phyloP scores from a whole-genome alignment of 2,888 invertebrate species.

The Sarcophaga caerulescens region DNA sequence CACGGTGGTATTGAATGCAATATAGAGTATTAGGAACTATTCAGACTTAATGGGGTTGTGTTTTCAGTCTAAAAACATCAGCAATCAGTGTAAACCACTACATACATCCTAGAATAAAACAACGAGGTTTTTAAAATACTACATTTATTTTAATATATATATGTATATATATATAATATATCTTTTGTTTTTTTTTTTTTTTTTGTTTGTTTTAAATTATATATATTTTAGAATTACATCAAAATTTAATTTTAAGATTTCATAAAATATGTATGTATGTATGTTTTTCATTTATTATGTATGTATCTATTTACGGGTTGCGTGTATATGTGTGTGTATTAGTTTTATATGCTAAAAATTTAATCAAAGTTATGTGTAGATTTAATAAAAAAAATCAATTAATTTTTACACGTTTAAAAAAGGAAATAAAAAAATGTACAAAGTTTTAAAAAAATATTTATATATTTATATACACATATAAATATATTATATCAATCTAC shows the following conservation, averaged over 20 bases:
- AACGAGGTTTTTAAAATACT: slow-evolving; percentile 61
- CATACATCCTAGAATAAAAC: not conserved
- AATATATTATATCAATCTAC: slow-evolving; percentile 9
- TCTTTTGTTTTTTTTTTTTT: no score
- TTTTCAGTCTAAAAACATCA: no score
- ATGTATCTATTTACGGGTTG: slow-evolving; percentile 43
- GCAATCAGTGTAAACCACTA: no score
- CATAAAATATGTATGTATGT: slow-evolving; percentile 54
- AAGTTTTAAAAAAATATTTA: slow-evolving; percentile 18
- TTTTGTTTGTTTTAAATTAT: slow-evolving; percentile 45
- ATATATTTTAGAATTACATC: slow-evolving; percentile 67
- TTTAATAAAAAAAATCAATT: slow-evolving; percentile 52
- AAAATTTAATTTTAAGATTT: slow-evolving; percentile 64
- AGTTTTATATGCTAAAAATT: slow-evolving; percentile 56
- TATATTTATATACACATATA: slow-evolving; percentile 13
- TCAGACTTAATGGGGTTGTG: no score
- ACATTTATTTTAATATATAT: slow-evolving; percentile 58
- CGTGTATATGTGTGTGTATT: slow-evolving; percentile 18
- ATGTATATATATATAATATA: no score
- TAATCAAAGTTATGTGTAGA: slow-evolving; percentile 51
- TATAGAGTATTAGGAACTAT: no score
- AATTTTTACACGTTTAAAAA: slow-evolving; percentile 62
- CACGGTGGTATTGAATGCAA: no score
- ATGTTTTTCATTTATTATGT: slow-evolving; percentile 27
- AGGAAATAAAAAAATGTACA: slow-evolving; percentile 63